Conservation (phyloP, 2,797 vertebrate species). For the Ptychadena robeensis region DNA sequence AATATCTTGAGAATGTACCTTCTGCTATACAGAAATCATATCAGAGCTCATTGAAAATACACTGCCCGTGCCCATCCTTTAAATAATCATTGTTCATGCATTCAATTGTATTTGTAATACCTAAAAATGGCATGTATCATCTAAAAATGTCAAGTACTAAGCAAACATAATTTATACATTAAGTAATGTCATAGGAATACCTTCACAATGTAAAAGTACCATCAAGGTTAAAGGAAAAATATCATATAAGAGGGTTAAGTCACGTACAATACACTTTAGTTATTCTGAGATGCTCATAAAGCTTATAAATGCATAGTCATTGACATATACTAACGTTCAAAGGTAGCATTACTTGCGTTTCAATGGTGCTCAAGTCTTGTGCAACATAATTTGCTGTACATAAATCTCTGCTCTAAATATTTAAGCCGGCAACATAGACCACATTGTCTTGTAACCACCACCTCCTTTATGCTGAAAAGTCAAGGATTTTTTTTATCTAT, state of each 20-base stretch:
- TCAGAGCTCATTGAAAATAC: too few species aligned
- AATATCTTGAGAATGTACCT: neutral
- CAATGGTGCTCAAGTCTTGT: neutral
- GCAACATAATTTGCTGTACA: neutral
- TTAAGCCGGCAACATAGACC: neutral
- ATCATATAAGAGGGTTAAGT: too few species aligned
- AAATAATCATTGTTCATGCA: too few species aligned
- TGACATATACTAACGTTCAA: neutral
- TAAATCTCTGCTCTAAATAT: neutral
- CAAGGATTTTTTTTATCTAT: neutral
- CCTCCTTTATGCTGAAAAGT: neutral
- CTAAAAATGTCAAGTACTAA: too few species aligned
- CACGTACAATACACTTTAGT: neutral
- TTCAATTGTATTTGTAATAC: too few species aligned
- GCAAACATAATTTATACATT: too few species aligned
- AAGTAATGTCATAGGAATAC: too few species aligned
- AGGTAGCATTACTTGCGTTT: neutral
- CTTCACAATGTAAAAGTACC: too few species aligned
- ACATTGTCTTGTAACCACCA: neutral
- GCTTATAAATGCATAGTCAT: neutral
- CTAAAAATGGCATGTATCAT: too few species aligned
- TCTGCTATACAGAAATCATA: too few species aligned
- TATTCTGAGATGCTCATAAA: neutral
- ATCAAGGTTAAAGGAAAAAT: too few species aligned
- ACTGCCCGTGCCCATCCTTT: too few species aligned